Evolutionary conservation across 1,140 invertebrate genomes (phyloP), one percentile per base, ranked within the genome.

Genomic region (Bactericera cockerelli): DNA sequence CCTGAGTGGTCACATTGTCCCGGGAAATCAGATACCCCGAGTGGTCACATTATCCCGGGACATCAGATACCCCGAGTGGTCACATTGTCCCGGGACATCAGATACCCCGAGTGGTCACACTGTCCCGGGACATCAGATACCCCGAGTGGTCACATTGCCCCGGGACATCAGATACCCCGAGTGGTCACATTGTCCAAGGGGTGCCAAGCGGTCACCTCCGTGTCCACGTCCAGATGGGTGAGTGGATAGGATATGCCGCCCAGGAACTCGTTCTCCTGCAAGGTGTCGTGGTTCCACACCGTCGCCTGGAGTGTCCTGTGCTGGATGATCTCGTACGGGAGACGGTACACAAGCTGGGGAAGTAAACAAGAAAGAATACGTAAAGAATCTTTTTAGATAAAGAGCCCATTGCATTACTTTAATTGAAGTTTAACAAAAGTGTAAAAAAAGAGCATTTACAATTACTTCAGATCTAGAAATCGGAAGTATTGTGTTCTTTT

Each of bases 211-310:
- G 80, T 78, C 8, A 79, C 83, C 72, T 94, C 91, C 62, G 80
- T 79, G 0, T 77, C 77, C 38, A 94, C 72, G 65, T 89, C 80
- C 57, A 91, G 70, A 16, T 81, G 73, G 55, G 73, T 74, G 1
- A 93, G 70, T 1, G 82, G 82, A 62, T 96, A 79, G 61, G 85
- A 80, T 56, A 90, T 83, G 24, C 91, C 90, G 26, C 93, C 93
- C 0, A 96, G 76, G 71, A 95, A 93, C 72, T 90, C 87, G 73
- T 97, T 96, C 72, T 95, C 93, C 70, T 93, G 90, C n/a, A 98
- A 71, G 13, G 88, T 81, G 71, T 95, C 93, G 69, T 94, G 87
- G 70, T 91, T 88, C 93, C 93, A 96, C 14, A 97, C 84, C 0
- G 92, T 93, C 0, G 93, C 89, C 74, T 95, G 88, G 14, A 97